A percentile compares a stretch with the other conserved stretches of the same genome.
Evolutionary conservation across 2,113 vertebrate genomes (phyloP).

Genomic region (Cynocephalus volans): DNA sequence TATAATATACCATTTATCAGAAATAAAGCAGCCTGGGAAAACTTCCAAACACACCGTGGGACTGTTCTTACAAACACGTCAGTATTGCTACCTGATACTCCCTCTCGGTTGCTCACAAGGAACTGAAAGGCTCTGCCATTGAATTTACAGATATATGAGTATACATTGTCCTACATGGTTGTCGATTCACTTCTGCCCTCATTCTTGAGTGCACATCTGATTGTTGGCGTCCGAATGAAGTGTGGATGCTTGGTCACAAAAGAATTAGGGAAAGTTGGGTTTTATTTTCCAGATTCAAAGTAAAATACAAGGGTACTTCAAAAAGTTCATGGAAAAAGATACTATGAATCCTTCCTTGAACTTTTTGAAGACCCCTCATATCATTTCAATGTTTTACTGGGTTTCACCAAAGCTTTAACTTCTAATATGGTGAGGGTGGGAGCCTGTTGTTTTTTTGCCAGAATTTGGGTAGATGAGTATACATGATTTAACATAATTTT

Average conservation of each 20-base stretch:
- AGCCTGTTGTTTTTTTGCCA: not conserved
- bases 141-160: rapidly evolving
- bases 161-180: rapidly evolving
- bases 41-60: rapidly evolving
- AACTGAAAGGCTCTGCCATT: not conserved
- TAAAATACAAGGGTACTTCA: not conserved
- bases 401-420: not conserved
- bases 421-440: rapidly evolving
- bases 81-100: not conserved
- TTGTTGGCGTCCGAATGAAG: no score
- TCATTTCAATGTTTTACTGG: not conserved
- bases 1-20: not conserved
- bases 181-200: rapidly evolving
- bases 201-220: not conserved
- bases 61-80: not conserved
- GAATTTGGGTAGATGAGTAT: not conserved
- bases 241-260: not conserved
- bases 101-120: not conserved
- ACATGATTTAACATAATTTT: not conserved
- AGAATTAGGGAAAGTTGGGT: not conserved
- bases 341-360: no score
- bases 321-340: no score
- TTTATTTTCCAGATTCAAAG: not conserved
- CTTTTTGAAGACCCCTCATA: no score
- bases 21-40: not conserved